phyloP scores from a whole-genome alignment of 2,797 vertebrate species.

The Hemibagrus guttatus region DNA sequence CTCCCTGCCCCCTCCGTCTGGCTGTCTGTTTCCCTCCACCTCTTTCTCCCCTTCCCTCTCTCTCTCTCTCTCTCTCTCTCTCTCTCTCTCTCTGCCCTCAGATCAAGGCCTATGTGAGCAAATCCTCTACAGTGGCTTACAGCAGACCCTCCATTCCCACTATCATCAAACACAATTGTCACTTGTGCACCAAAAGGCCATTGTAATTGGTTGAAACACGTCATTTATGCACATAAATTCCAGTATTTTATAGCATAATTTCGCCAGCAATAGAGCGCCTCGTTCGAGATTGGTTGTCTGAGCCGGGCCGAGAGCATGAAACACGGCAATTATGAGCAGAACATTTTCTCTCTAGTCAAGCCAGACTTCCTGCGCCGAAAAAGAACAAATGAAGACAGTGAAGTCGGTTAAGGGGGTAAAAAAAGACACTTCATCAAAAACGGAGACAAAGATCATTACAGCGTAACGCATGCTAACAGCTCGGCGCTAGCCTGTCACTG shows the following conservation, averaged over 20 bases:
- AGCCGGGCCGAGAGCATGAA: constrained; percentile 25
- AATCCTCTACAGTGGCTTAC: constrained; percentile 53
- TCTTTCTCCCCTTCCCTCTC: constrained; percentile 10
- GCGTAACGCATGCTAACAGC: constrained; percentile 57
- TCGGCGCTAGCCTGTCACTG: constrained; percentile 60
- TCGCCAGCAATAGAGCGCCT: constrained; percentile 1
- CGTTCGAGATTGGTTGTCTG: constrained; percentile 41
- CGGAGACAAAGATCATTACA: constrained; percentile 59
- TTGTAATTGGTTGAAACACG: constrained; percentile 57
- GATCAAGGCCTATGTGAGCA: constrained; percentile 58
- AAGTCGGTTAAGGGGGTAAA: constrained; percentile 49
- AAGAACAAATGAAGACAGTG: constrained; percentile 40
- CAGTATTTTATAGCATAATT: constrained; percentile 48
- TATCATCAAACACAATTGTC: constrained; percentile 56
- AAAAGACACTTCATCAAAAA: constrained; percentile 58
- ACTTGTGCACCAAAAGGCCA: constrained; percentile 54
- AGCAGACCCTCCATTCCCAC: constrained; percentile 47
- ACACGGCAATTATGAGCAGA: constrained; percentile 43
- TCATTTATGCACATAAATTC: constrained; percentile 58
- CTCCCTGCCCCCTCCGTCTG: constrained; percentile 31
- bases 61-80: not conserved
- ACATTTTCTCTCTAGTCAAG: constrained; percentile 32
- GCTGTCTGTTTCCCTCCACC: constrained; percentile 13
- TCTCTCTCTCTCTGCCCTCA: constrained; percentile 45
- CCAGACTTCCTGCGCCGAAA: constrained; percentile 27